phyloP scores from a whole-genome alignment of 1,140 invertebrate species.

The Magallana gigas region DNA sequence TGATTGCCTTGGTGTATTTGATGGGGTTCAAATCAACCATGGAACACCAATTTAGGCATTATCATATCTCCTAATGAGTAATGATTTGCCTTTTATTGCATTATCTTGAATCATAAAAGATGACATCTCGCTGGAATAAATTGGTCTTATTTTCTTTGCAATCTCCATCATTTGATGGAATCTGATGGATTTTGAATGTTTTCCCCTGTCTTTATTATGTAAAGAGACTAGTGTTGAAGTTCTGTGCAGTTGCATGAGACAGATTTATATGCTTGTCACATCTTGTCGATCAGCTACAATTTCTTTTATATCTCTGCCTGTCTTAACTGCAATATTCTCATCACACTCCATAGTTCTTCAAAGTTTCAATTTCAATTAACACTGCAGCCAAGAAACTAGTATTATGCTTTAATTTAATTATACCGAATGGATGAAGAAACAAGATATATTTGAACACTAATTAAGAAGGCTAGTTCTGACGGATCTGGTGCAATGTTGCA shows the following conservation, averaged over 20 bases:
- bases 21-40: neutral
- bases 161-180: conserved; percentile 13
- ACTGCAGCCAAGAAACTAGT: neutral
- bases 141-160: conserved; percentile 14
- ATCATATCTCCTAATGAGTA: conserved; percentile 22
- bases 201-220: neutral
- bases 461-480: neutral
- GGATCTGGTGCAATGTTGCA: conserved; percentile 3
- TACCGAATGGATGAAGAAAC: neutral
- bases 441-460: conserved; percentile 24
- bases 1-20: conserved; percentile 15
- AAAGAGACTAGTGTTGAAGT: neutral
- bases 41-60: conserved; percentile 21
- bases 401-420: conserved; percentile 23
- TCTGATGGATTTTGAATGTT: conserved; percentile 23
- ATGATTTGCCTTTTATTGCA: conserved; percentile 28
- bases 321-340: neutral
- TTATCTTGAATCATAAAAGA: conserved; percentile 31
- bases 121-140: conserved; percentile 27
- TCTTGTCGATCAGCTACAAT: neutral
- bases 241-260: neutral
- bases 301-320: neutral
- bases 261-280: neutral
- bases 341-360: neutral
- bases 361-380: neutral